Conservation (phyloP, 2,797 vertebrate species). For the Bryconaethiops microstoma region DNA sequence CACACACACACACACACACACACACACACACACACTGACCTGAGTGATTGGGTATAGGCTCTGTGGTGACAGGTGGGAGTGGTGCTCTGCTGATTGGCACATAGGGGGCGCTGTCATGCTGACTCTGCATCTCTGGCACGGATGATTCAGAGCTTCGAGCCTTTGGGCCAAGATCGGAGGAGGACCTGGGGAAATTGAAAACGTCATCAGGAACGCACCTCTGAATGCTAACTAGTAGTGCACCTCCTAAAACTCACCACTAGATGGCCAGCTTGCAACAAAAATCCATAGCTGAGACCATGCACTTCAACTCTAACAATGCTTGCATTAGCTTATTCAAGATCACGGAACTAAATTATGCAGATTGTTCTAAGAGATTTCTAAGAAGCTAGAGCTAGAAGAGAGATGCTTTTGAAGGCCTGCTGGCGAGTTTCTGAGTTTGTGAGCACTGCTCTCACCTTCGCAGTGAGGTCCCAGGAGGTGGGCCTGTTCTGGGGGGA, state of each 20-base stretch:
- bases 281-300: slow-evolving; percentile 2
- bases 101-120: slow-evolving; percentile 83
- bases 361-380: background rate
- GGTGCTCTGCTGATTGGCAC: slow-evolving; percentile 80
- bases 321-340: slow-evolving; percentile 66
- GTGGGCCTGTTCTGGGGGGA: slow-evolving; percentile 91
- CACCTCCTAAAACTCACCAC: slow-evolving; percentile 52
- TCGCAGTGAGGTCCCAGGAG: slow-evolving; percentile 87
- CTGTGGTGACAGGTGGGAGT: slow-evolving; percentile 82
- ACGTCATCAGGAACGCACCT: slow-evolving; percentile 22
- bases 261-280: slow-evolving; percentile 60
- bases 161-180: slow-evolving; percentile 92
- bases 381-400: background rate
- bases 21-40: slow-evolving; percentile 72
- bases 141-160: slow-evolving; percentile 82
- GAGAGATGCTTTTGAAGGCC: background rate
- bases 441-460: slow-evolving; percentile 76
- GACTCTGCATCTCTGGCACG: slow-evolving; percentile 82
- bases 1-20: background rate
- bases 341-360: slow-evolving; percentile 64
- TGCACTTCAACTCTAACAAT: slow-evolving; percentile 53
- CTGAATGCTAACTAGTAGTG: slow-evolving; percentile 6
- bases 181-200: slow-evolving; percentile 79
- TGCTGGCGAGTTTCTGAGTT: slow-evolving; percentile 12
- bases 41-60: slow-evolving; percentile 93